These are phyloP conservation scores for Xiphorhynchus elegans DNA, from an alignment of 2,113 vertebrate species.

Conservation along the genomic window DNA sequence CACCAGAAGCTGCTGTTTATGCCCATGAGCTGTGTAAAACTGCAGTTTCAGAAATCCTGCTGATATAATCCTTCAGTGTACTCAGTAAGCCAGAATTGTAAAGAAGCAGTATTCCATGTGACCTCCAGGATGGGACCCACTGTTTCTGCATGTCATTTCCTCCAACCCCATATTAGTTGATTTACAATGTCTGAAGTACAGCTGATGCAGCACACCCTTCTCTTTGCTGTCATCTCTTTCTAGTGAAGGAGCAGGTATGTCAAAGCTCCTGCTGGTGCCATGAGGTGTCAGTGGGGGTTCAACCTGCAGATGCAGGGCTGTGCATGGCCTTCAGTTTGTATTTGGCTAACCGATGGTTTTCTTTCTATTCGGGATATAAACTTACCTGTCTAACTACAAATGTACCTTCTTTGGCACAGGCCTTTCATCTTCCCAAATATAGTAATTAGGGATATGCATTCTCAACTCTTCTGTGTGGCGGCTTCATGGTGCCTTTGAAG, in stretches of 20 bases:
- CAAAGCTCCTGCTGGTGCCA: not conserved
- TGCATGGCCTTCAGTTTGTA: not conserved
- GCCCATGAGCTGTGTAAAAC: conserved; percentile 29
- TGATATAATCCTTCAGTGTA: conserved; percentile 20
- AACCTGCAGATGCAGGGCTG: not conserved
- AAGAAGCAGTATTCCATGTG: not conserved
- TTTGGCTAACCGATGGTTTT: not conserved
- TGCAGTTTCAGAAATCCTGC: conserved; percentile 35
- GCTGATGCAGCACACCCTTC: not conserved
- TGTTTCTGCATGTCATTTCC: not conserved
- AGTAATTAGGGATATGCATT: not conserved
- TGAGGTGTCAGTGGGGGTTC: not conserved
- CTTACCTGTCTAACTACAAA: not conserved
- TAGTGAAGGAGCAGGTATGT: not conserved
- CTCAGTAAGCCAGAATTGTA: not conserved
- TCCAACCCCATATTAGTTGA: not conserved
- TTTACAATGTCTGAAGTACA: not conserved
- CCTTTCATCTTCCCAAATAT: not conserved
- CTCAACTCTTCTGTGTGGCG: not conserved
- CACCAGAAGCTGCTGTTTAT: conserved; percentile 56
- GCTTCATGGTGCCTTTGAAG: not conserved
- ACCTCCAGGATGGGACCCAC: not conserved
- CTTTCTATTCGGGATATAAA: not conserved
- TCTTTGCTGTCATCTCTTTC: not conserved
- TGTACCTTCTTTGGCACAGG: not conserved